Evolutionary conservation across 1,140 invertebrate genomes (phyloP).

Genomic region (Drosophila mojavensis): DNA sequence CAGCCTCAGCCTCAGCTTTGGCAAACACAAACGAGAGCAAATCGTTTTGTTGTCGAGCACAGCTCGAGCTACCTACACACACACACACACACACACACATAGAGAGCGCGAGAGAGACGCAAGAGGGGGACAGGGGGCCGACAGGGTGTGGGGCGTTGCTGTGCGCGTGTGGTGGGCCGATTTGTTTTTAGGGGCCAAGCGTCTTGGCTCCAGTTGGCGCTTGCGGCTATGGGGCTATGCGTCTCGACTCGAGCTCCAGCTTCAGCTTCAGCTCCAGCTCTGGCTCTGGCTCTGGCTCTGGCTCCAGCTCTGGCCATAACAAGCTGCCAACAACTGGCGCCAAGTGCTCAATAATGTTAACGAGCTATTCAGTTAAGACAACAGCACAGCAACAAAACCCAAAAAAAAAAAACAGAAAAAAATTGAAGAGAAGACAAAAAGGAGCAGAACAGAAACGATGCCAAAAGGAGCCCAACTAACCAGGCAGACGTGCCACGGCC

Average conservation of each 20-base stretch:
- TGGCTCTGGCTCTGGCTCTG: conserved; percentile 46
- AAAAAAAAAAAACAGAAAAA: conserved; percentile 37
- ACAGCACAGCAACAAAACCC: conserved; percentile 49
- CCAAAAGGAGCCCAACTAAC: conserved; percentile 49
- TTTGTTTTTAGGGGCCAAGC: conserved; percentile 57
- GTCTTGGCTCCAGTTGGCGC: conserved; percentile 57
- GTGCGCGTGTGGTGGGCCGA: conserved; percentile 69
- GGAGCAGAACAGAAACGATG: conserved; percentile 24
- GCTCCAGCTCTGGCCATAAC: conserved; percentile 67
- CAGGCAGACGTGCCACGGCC: conserved; percentile 69
- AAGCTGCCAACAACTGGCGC: conserved; percentile 83
- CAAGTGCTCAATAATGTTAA: conserved; percentile 84
- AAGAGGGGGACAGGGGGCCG: neutral
- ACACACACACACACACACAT: neutral
- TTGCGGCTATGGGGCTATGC: conserved; percentile 42
- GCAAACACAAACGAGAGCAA: conserved; percentile 79
- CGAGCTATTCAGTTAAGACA: conserved; percentile 83
- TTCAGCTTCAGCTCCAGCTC: neutral
- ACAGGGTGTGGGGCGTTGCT: neutral
- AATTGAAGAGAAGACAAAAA: conserved; percentile 24
- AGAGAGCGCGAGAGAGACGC: too few relatives aligned
- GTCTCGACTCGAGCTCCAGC: conserved; percentile 41
- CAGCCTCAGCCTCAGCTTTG: conserved; percentile 23
- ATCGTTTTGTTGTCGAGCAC: conserved; percentile 78
- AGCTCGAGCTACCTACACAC: neutral